Percentiles rank a stretch among this genome's conserved stretches.
Evolutionary conservation across 2,113 vertebrate species (phyloP).

Genomic region (Ictidomys tridecemlineatus): DNA sequence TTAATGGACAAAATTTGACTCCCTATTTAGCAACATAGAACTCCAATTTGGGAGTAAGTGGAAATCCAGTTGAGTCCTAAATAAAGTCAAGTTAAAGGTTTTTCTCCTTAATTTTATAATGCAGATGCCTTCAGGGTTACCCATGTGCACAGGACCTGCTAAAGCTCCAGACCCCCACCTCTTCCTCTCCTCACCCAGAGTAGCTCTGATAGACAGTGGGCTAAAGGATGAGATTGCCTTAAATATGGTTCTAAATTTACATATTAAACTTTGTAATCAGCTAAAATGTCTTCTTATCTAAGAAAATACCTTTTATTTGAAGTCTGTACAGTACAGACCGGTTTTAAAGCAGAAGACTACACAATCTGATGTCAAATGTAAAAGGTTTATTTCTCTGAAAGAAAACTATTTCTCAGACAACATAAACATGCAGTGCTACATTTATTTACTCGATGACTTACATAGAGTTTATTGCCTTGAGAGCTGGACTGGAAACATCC

Average conservation of each 20-base stretch:
- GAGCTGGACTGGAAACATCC: slow-evolving; percentile 52
- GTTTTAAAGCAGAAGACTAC: neutral
- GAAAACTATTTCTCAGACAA: slow-evolving; percentile 42
- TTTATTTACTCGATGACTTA: slow-evolving; percentile 74
- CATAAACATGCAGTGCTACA: neutral
- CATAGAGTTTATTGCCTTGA: slow-evolving; percentile 68
- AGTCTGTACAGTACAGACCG: neutral
- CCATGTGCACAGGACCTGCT: neutral
- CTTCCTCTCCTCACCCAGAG: neutral
- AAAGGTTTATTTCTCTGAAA: slow-evolving; percentile 46
- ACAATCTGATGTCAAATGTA: neutral
- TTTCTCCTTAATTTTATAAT: neutral
- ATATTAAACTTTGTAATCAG: neutral
- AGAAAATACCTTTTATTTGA: neutral
- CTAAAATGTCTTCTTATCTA: neutral
- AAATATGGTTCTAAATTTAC: neutral
- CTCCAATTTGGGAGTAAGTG: neutral
- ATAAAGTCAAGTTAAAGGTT: slow-evolving; percentile 19
- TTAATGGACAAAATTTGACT: neutral
- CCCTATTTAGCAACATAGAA: neutral
- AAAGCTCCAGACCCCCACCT: rapidly evolving
- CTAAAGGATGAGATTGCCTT: neutral
- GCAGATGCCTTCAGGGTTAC: neutral
- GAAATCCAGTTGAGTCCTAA: neutral
- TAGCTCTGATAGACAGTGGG: neutral